Evolutionary conservation across 2,113 vertebrate species (phyloP).

Genomic region (Apistogramma diplotaenia): DNA sequence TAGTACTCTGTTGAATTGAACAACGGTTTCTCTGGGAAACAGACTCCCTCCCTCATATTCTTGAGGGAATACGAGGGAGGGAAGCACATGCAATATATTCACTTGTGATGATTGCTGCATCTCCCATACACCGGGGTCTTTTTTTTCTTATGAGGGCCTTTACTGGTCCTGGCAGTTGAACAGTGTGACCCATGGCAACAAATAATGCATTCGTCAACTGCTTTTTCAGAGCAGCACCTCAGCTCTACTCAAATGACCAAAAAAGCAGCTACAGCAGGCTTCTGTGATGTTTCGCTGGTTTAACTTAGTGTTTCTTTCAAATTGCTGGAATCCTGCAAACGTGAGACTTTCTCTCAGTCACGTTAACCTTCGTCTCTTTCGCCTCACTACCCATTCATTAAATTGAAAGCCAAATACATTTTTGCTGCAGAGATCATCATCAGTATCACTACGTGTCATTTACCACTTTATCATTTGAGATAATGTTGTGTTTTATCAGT

Average conservation of each 20-base stretch:
- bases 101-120: conserved; percentile 3
- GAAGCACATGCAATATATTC: not conserved
- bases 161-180: not conserved
- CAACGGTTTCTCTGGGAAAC: not conserved
- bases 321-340: conserved; percentile 1
- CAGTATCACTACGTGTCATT: not conserved
- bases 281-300: not conserved
- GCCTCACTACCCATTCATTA: not conserved
- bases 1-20: not conserved
- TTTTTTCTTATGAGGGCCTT: not conserved
- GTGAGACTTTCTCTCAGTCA: not conserved
- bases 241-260: not conserved
- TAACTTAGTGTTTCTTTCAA: not conserved
- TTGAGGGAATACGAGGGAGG: not conserved
- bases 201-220: not conserved
- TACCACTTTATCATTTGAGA: not conserved
- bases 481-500: not conserved
- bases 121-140: not conserved
- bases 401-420: conserved; percentile 26
- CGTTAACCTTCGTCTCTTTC: not conserved
- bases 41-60: not conserved
- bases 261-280: not conserved
- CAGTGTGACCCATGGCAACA: not conserved
- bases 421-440: not conserved
- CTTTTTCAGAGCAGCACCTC: not conserved